Base-by-base conservation (phyloP, 2,113 vertebrate genomes). In the Perca fluviatilis region DNA sequence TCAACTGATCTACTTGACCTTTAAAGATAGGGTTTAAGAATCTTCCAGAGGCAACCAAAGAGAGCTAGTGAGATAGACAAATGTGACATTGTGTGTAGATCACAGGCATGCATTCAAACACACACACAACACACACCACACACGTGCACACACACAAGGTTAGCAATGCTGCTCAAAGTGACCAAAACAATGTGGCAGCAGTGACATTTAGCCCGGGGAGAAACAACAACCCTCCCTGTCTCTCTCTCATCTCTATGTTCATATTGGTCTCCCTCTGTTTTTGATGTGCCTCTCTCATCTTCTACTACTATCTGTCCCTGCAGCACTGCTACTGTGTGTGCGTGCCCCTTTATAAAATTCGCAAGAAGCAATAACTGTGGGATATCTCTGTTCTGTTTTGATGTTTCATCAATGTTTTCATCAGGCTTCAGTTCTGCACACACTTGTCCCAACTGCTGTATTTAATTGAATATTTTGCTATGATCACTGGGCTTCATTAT, bases 141-240 rank as follows among this genome's bases (percentile, higher is more conserved):
- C 58, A 61, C n/a, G n/a, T n/a, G n/a, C 56, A 47, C 49, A n/a
- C 49, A 54, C 10, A 54, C 57, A 73, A 70, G 75, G 68, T 21
- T 77, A 69, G 23, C n/a, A 54, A 16, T 86, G 36, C 7, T 66
- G 18, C 66, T 86, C 70, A 51, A 74, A 80, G 53, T 91, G 79
- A 90, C 64, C 60, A 88, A 79, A 90, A 87, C 74, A 82, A 74
- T 66, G 68, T 90, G 88, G 79, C 88, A 91, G 82, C 78, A 21
- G 58, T 90, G 93, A 89, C 89, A 89, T 94, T 93, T 89, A 85
- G 82, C 74, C 71, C 4, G 5, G n/a, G 60, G 46, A 77, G 70
- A 65, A 75, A 67, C 79, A 66, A 49, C 77, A 49, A 49, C 25
- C 73, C 40, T 80, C 25, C 36, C 19, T 40, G 19, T 71, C 53